These are phyloP conservation scores for Aricia artaxerxes DNA, from an alignment of 2,888 invertebrate species.

Conservation along the genomic window DNA sequence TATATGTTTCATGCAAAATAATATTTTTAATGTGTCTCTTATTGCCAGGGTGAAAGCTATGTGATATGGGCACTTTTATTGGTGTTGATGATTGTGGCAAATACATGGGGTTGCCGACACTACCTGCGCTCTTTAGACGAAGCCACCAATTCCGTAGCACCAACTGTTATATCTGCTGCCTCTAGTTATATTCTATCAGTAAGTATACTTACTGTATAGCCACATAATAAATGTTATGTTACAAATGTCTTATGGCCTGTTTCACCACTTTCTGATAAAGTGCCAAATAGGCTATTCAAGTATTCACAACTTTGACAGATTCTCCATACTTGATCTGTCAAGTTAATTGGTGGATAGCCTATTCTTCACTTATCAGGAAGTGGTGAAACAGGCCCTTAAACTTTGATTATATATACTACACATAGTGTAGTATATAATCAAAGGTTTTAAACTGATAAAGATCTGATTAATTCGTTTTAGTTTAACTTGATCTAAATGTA, in stretches of 20 bases:
- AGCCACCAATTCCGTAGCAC: constrained; percentile 80
- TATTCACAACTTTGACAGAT: too few species aligned
- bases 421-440: too few species aligned
- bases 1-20: background rate
- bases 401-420: too few species aligned
- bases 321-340: too few species aligned
- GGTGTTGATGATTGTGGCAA: constrained; percentile 79
- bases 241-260: background rate
- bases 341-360: too few species aligned
- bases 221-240: background rate
- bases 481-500: background rate
- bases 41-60: constrained; percentile 62
- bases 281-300: too few species aligned
- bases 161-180: constrained; percentile 83
- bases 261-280: too few species aligned
- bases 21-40: background rate
- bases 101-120: constrained; percentile 82
- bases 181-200: constrained; percentile 84
- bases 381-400: too few species aligned
- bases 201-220: constrained; percentile 50
- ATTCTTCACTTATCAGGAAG: too few species aligned
- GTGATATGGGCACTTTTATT: constrained; percentile 58
- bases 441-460: background rate
- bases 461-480: background rate
- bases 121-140: constrained; percentile 83